Percentiles rank a stretch among this genome's conserved stretches.
Conservation (phyloP, 2,797 vertebrate genomes). For the Phrynocephalus guinanensis region DNA sequence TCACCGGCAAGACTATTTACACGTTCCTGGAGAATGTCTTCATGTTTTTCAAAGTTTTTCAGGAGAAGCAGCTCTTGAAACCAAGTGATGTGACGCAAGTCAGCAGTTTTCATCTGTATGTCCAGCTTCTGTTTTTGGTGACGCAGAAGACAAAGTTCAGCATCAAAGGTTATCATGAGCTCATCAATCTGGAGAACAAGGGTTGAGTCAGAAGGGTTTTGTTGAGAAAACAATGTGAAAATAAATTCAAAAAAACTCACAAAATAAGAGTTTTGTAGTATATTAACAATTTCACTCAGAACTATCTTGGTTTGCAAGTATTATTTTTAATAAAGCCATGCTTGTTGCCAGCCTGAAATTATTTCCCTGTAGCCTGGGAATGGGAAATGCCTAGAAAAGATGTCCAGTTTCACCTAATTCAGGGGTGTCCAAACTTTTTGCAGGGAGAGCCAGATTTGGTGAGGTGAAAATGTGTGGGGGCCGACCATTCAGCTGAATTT, state of each 20-base stretch:
- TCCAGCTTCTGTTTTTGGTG: slow-evolving; percentile 86
- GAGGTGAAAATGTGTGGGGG: too few species aligned
- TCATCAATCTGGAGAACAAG: slow-evolving; percentile 81
- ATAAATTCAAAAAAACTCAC: not conserved
- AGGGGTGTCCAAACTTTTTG: too few species aligned
- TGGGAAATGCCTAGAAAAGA: not conserved
- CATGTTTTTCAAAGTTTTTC: slow-evolving; percentile 85
- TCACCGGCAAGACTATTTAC: slow-evolving; percentile 77
- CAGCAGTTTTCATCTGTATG: slow-evolving; percentile 85
- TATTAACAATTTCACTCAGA: slow-evolving; percentile 3
- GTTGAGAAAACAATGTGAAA: slow-evolving; percentile 23
- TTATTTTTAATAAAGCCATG: not conserved
- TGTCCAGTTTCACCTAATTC: not conserved
- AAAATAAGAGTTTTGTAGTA: not conserved
- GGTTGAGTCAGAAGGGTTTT: not conserved
- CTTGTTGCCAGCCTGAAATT: not conserved
- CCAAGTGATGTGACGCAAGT: slow-evolving; percentile 83
- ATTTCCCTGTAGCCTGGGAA: not conserved
- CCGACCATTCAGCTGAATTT: too few species aligned
- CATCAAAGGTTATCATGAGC: slow-evolving; percentile 82
- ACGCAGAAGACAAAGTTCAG: slow-evolving; percentile 82
- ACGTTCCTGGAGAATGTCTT: slow-evolving; percentile 82
- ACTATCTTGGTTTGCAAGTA: not conserved
- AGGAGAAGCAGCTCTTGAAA: slow-evolving; percentile 90
- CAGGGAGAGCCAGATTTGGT: too few species aligned